Evolutionary conservation across 2,113 vertebrate genomes (phyloP).

Genomic region (Blennius ocellaris): DNA sequence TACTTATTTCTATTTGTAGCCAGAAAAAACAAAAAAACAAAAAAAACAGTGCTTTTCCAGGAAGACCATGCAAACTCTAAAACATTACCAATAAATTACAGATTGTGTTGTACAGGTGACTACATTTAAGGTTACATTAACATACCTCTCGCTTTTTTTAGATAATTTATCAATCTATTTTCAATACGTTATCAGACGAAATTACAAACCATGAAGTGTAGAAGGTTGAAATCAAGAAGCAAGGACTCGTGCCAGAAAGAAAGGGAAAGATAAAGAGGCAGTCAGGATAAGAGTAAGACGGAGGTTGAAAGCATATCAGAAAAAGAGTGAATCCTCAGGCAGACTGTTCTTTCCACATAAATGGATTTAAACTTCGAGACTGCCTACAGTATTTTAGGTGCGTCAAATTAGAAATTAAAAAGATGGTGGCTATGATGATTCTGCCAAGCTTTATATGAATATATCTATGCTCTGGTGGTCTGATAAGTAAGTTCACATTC

Average conservation of each 20-base stretch:
- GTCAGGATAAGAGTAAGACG: not conserved
- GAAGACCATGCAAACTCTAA: too few relatives aligned
- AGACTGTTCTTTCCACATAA: constrained; percentile 45
- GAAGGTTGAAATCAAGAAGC: not conserved
- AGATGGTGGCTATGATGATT: constrained; percentile 35
- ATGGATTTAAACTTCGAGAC: constrained; percentile 36
- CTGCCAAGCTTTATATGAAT: constrained; percentile 42
- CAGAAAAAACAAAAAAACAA: too few relatives aligned
- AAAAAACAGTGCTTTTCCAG: too few relatives aligned
- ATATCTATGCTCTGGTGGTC: not conserved
- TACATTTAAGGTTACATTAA: constrained; percentile 8
- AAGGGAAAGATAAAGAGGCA: not conserved
- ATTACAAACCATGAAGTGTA: not conserved
- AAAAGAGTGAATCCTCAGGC: constrained; percentile 7
- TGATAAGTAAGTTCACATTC: constrained; percentile 3
- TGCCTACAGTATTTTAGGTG: constrained; percentile 47
- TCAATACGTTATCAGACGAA: not conserved
- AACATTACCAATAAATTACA: not conserved
- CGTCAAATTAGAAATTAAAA: constrained; percentile 51
- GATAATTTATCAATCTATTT: not conserved
- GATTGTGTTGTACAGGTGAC: constrained; percentile 12
- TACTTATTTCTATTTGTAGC: not conserved
- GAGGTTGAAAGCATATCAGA: constrained; percentile 14
- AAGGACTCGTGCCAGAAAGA: not conserved
- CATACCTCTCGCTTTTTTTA: not conserved